Evolutionary conservation across 2,113 vertebrate genomes (phyloP), one percentile per base, ranked within the genome.

Genomic region (Cathartes aura): DNA sequence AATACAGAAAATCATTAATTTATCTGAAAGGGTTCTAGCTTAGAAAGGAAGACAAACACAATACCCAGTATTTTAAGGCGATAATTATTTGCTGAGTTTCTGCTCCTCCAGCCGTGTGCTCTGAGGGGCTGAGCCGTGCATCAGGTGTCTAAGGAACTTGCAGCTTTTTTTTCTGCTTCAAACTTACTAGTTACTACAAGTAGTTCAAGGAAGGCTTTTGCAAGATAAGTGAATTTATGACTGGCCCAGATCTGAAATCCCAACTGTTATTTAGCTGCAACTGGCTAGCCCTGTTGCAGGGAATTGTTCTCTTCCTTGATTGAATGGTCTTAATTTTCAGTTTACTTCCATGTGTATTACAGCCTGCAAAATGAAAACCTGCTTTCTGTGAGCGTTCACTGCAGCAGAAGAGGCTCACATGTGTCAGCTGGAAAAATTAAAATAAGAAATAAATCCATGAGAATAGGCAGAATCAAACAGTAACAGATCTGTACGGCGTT

Each of bases 401-500:
- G 15, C 4, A 9, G 47, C 2, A 52, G 40, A 50, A 74, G 21
- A 63, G 30, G 34, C 15, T 84, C 42, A 32, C 19, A 38, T 10
- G 2, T 1, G 3, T 13, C 13, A n/a, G 29, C 2, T 74, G 52
- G 55, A 63, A 91, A 60, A 88, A 42, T 2, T 30, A 21, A 82
- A 45, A 73, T 21, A 26, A 50, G 36, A 24, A 16, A 19, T 43
- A 53, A 52, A 40, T 38, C n/a, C 48, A 8, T 6, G 23, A 21
- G 45, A 59, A 34, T 0, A 24, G 40, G 38, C 19, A 55, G 81
- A 59, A 34, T n/a, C 30, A 40, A 45, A 22, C 2, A 30, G 43
- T 20, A 16, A 17, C 9, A 11, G 20, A 32, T 66, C 47, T 76
- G 26, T 13, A 8, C 1, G 5, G 70, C 0, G 1, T 12, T 40